Percentiles rank a stretch among this genome's conserved stretches.
Evolutionary conservation across 2,113 vertebrate genomes (phyloP).

Genomic region (Laterallus jamaicensis): DNA sequence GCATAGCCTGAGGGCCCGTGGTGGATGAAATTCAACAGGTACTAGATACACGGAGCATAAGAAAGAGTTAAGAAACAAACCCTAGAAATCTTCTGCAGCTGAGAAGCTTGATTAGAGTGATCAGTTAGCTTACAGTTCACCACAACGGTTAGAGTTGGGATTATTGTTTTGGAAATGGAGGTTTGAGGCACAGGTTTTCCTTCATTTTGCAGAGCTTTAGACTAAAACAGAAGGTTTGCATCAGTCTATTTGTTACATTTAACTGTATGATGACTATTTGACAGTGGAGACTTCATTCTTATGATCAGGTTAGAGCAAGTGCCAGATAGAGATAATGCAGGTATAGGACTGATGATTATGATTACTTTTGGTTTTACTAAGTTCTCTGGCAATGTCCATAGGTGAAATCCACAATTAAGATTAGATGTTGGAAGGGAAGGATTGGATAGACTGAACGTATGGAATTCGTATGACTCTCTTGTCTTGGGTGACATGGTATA

Average conservation of each 20-base stretch:
- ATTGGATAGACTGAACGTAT: not conserved
- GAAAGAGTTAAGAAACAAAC: not conserved
- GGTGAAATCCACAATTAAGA: not conserved
- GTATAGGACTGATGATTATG: not conserved
- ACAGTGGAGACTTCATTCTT: not conserved
- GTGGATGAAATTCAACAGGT: slow-evolving; percentile 90
- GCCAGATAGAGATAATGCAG: not conserved
- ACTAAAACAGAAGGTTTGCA: not conserved
- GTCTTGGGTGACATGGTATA: not conserved
- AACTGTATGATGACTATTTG: not conserved
- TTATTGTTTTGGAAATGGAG: not conserved
- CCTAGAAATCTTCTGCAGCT: not conserved
- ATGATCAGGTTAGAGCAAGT: not conserved
- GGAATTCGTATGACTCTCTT: not conserved
- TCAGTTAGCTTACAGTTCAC: not conserved
- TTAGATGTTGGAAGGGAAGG: not conserved
- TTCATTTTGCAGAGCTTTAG: not conserved
- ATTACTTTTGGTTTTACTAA: not conserved
- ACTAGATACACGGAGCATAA: slow-evolving; percentile 71
- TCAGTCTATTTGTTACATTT: not conserved
- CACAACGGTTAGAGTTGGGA: not conserved
- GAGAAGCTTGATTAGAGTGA: not conserved
- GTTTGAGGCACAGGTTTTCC: not conserved
- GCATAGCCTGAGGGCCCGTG: slow-evolving; percentile 81
- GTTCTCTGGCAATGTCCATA: not conserved